Percentiles rank a stretch among this genome's conserved stretches.
Conservation (phyloP, 2,888 invertebrate genomes). For the Gibbula magus region DNA sequence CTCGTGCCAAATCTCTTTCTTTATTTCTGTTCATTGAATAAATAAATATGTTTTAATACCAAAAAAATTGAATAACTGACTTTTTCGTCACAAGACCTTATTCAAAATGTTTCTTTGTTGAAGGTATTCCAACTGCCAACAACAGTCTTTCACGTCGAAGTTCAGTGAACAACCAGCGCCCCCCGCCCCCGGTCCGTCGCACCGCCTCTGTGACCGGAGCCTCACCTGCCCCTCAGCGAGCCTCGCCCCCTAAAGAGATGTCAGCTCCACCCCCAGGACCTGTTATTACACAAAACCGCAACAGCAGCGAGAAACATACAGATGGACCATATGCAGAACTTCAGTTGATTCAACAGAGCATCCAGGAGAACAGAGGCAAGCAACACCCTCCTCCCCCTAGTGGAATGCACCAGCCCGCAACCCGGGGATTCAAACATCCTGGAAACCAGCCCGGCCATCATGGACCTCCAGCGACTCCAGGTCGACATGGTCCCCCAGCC, state of each 20-base stretch:
- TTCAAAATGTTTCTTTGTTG: neutral
- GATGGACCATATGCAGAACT: slow-evolving; percentile 61
- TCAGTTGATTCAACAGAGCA: slow-evolving; percentile 62
- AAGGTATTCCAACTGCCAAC: neutral
- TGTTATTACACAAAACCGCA: slow-evolving; percentile 25
- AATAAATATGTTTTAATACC: neutral
- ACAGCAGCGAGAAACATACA: slow-evolving; percentile 26
- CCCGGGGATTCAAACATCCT: neutral
- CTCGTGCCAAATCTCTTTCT: neutral
- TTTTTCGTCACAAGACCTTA: neutral
- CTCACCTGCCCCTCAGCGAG: slow-evolving; percentile 53
- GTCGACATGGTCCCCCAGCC: neutral
- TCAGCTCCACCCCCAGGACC: slow-evolving; percentile 27
- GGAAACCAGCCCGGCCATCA: too few species aligned
- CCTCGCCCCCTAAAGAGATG: slow-evolving; percentile 55
- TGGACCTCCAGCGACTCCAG: slow-evolving; percentile 3
- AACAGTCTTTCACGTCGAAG: slow-evolving; percentile 52
- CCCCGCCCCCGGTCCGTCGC: slow-evolving; percentile 70
- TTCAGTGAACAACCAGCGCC: slow-evolving; percentile 61
- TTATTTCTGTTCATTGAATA: neutral
- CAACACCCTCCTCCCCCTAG: slow-evolving; percentile 18
- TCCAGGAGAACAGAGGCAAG: slow-evolving; percentile 37
- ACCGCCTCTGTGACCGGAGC: slow-evolving; percentile 66
- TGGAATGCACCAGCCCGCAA: slow-evolving; percentile 12
- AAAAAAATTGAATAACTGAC: neutral